Evolutionary conservation across 2,113 vertebrate genomes (phyloP).

Genomic region (Lophotis ruficrista): DNA sequence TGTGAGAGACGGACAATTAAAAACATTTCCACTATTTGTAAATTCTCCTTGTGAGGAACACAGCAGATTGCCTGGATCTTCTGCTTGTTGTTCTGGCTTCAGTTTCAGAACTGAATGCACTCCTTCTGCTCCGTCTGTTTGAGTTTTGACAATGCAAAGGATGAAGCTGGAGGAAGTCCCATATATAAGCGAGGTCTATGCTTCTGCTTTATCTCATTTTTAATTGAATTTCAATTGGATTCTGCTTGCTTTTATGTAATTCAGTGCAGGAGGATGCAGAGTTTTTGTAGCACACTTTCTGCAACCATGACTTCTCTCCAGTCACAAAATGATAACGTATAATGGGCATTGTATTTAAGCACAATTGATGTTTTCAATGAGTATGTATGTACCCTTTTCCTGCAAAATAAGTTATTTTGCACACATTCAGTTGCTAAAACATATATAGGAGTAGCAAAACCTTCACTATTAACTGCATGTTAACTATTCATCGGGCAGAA

Average conservation of each 20-base stretch:
- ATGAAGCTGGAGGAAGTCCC: slow-evolving; percentile 78
- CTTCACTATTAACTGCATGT: not conserved
- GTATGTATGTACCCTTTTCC: not conserved
- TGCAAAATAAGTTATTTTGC: slow-evolving; percentile 46
- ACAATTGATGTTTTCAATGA: slow-evolving; percentile 50
- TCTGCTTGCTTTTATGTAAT: slow-evolving; percentile 40
- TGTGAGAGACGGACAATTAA: slow-evolving; percentile 73
- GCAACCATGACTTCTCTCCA: not conserved
- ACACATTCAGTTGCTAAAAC: not conserved
- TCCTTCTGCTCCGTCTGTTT: slow-evolving; percentile 86
- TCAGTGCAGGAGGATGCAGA: not conserved
- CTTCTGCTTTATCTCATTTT: slow-evolving; percentile 64
- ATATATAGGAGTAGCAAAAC: slow-evolving; percentile 11
- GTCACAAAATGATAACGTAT: not conserved
- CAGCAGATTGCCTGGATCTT: slow-evolving; percentile 84
- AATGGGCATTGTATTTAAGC: slow-evolving; percentile 38
- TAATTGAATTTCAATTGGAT: slow-evolving; percentile 62
- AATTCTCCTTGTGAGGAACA: slow-evolving; percentile 78
- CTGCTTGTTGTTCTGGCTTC: slow-evolving; percentile 81
- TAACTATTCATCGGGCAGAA: slow-evolving; percentile 28
- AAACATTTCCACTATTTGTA: slow-evolving; percentile 73
- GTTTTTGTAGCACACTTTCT: not conserved
- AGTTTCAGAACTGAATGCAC: slow-evolving; percentile 79
- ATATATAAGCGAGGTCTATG: slow-evolving; percentile 64
- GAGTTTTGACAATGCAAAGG: slow-evolving; percentile 81